Evolutionary conservation across 1,140 invertebrate species (phyloP).

Genomic region (Palaemon carinicauda): DNA sequence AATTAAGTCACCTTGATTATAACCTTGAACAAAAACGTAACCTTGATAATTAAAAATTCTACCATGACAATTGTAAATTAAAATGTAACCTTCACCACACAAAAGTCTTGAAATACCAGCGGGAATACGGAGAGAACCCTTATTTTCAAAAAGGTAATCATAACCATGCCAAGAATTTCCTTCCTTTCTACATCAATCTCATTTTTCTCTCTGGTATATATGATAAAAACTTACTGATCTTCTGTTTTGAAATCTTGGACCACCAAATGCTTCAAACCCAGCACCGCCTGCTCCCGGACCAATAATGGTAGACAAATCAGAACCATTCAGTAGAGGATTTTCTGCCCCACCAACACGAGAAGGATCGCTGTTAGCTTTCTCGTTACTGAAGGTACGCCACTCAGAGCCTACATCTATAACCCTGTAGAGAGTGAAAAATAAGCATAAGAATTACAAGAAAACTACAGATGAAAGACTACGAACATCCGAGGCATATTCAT

Average conservation of each 20-base stretch:
- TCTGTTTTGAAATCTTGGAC: conserved; percentile 91
- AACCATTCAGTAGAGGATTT: conserved; percentile 94
- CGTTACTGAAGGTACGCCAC: conserved; percentile 99
- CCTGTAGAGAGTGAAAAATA: conserved; percentile 68
- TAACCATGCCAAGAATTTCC: neutral
- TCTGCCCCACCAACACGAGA: conserved; percentile 98
- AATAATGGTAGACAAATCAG: conserved; percentile 97
- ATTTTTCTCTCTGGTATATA: neutral
- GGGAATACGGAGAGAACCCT: too few relatives aligned
- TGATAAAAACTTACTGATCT: conserved; percentile 73
- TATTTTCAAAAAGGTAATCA: too few relatives aligned
- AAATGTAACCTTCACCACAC: too few relatives aligned
- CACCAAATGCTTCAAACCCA: conserved; percentile 84
- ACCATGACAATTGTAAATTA: too few relatives aligned
- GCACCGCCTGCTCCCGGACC: conserved; percentile 88
- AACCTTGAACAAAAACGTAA: too few relatives aligned
- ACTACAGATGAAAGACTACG: neutral
- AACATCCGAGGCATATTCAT: neutral
- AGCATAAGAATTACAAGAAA: conserved; percentile 6
- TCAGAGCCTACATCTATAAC: conserved; percentile 99
- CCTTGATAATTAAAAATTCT: too few relatives aligned
- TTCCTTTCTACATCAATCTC: too few relatives aligned
- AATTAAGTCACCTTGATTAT: too few relatives aligned
- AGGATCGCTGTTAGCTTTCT: conserved; percentile 95
- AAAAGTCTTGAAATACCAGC: too few relatives aligned